These are phyloP conservation scores for Ptiloglossa arizonensis DNA, from an alignment of 1,140 invertebrate genomes.

Conservation along the genomic window DNA sequence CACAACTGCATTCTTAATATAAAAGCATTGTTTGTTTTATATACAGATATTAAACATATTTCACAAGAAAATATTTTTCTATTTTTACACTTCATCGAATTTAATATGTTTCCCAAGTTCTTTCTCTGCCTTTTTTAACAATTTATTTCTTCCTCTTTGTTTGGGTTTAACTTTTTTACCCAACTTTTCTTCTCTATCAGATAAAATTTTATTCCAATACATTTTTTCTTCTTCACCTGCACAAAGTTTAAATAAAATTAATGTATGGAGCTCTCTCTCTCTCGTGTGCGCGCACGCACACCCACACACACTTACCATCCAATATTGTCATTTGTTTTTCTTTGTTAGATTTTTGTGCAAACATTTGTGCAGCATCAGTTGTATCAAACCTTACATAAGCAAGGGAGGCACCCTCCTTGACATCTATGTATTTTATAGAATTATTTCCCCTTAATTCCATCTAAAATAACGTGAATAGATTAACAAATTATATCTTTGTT, in stretches of 20 bases:
- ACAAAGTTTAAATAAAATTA: conserved; percentile 37
- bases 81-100: conserved; percentile 82
- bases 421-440: conserved; percentile 86
- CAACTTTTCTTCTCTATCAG: conserved; percentile 83
- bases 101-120: conserved; percentile 85
- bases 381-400: conserved; percentile 85
- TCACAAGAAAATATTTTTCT: conserved; percentile 6
- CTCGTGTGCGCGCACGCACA: too few relatives aligned
- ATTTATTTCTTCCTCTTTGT: conserved; percentile 85
- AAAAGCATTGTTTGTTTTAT: conserved; percentile 26
- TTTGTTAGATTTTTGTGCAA: conserved; percentile 74
- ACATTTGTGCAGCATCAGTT: conserved; percentile 81
- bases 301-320: conserved; percentile 78
- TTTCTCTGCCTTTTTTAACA: conserved; percentile 85
- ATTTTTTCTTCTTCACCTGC: conserved; percentile 83
- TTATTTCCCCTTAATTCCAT: conserved; percentile 81
- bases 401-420: conserved; percentile 83
- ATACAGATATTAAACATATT: conserved; percentile 43
- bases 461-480: conserved; percentile 79
- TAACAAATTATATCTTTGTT: conserved; percentile 74
- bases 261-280: too few relatives aligned
- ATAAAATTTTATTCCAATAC: conserved; percentile 86
- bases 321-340: conserved; percentile 74
- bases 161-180: conserved; percentile 82
- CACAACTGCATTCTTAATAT: not conserved